Evolutionary conservation across 92 coral and sea anemone species (phyloP).

Genomic region (Porites divaricata): DNA sequence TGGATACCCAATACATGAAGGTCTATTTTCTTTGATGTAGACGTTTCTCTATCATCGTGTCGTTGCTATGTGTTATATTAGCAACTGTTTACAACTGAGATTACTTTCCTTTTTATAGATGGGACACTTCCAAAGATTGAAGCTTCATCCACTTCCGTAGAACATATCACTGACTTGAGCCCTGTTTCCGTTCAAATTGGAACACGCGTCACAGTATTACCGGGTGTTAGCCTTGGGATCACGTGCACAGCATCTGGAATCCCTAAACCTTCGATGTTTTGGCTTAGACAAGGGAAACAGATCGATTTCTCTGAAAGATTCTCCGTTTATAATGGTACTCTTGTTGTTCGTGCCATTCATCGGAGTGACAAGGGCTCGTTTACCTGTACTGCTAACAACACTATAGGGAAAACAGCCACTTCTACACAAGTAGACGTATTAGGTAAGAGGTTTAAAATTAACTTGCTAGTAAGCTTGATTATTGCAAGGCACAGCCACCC

Average conservation of each 20-base stretch:
- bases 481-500: too few relatives aligned
- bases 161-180: constrained; percentile 52
- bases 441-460: constrained; percentile 46
- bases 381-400: constrained; percentile 69
- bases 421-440: constrained; percentile 56
- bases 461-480: neutral
- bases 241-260: constrained; percentile 70
- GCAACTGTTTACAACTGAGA: too few relatives aligned
- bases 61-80: too few relatives aligned
- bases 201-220: constrained; percentile 67
- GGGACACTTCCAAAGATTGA: constrained; percentile 64
- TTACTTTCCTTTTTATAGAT: constrained; percentile 43
- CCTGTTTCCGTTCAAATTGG: constrained; percentile 65
- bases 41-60: too few relatives aligned
- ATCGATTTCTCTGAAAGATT: constrained; percentile 44
- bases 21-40: too few relatives aligned
- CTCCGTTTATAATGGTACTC: constrained; percentile 38
- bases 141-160: constrained; percentile 47
- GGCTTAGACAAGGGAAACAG: constrained; percentile 59
- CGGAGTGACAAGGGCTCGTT: constrained; percentile 59
- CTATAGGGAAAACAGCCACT: constrained; percentile 45
- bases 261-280: constrained; percentile 73
- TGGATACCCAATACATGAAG: too few relatives aligned
- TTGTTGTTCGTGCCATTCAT: constrained; percentile 45
- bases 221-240: constrained; percentile 60